Conservation (phyloP, 2,797 vertebrate species). For the Synaphobranchus kaupii region DNA sequence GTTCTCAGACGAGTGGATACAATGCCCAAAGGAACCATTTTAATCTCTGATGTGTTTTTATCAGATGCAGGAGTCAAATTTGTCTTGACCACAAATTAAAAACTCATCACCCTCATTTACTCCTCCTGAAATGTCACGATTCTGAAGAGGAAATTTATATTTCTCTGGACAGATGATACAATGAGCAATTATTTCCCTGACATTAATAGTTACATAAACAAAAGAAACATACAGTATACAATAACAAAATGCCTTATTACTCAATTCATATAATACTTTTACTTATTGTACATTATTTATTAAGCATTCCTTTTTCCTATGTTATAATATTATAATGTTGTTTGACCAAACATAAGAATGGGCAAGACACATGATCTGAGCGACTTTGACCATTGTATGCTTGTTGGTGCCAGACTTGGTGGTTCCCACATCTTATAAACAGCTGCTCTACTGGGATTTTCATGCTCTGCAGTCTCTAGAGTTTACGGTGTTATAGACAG, state of each 20-base stretch:
- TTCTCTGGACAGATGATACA: neutral
- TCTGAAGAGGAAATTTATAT: neutral
- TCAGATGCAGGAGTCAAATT: neutral
- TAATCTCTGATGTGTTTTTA: neutral
- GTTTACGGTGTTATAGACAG: too few species aligned
- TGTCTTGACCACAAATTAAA: neutral
- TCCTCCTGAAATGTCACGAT: neutral
- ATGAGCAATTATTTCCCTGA: neutral
- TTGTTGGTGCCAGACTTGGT: too few species aligned
- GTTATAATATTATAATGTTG: neutral
- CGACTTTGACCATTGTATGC: too few species aligned
- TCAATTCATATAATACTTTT: neutral
- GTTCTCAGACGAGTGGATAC: neutral
- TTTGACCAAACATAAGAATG: too few species aligned
- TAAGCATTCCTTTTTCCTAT: neutral
- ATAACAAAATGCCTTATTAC: neutral
- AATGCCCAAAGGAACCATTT: conserved; percentile 10
- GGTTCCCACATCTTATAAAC: too few species aligned
- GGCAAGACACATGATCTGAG: too few species aligned
- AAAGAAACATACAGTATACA: too few species aligned
- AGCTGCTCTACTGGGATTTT: too few species aligned
- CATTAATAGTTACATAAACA: neutral
- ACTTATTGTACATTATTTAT: neutral
- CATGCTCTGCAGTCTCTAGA: too few species aligned
- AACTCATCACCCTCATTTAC: neutral